Conservation (phyloP, 2,797 vertebrate species). For the Rallus crepitans region DNA sequence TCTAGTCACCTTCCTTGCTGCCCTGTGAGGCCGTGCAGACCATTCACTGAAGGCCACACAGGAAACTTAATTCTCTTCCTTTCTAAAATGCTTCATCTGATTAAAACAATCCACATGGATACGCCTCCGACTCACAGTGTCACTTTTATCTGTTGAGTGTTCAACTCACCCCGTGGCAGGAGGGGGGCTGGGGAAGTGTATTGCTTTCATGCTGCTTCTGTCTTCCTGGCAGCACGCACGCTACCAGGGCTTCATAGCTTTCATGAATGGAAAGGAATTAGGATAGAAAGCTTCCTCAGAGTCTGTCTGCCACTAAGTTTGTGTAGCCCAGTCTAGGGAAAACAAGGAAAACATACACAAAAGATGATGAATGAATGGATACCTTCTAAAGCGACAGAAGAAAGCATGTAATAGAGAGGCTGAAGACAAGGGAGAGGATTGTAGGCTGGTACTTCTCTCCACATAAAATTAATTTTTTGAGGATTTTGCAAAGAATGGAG, state of each 20-base stretch:
- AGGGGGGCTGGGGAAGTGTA: not conserved
- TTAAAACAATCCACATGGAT: not conserved
- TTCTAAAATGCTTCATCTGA: not conserved
- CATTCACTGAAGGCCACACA: not conserved
- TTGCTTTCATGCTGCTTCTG: not conserved
- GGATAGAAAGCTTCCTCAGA: constrained; percentile 5
- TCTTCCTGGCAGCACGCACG: not conserved
- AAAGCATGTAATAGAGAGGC: not conserved
- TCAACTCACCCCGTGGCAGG: rapidly evolving
- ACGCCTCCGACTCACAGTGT: not conserved
- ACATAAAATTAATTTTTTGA: not conserved
- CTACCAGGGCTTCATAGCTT: not conserved
- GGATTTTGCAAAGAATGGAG: constrained; percentile 6
- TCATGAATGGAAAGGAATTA: constrained; percentile 10
- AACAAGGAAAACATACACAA: not conserved
- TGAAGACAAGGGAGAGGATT: not conserved
- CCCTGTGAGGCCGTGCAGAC: not conserved
- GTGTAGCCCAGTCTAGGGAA: not conserved
- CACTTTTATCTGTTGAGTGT: not conserved
- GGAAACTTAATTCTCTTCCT: not conserved
- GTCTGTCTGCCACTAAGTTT: not conserved
- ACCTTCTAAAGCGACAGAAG: not conserved
- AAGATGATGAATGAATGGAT: not conserved
- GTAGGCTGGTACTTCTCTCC: constrained; percentile 1
- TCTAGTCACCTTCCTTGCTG: not conserved